Base-by-base conservation (phyloP, 1,140 invertebrate species). In the Drosophila pseudoananassae region DNA sequence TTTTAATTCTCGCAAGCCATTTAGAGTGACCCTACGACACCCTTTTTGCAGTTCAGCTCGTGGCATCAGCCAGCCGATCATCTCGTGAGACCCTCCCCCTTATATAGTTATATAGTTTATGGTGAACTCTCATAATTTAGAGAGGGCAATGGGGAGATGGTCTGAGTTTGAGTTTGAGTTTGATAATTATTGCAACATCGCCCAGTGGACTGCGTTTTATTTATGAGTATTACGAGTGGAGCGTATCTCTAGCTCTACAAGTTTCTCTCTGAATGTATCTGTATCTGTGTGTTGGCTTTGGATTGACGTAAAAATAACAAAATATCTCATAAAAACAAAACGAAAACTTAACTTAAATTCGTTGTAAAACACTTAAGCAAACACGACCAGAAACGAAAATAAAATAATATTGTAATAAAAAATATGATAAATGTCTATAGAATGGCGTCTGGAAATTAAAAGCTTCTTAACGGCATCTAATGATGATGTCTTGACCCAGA, bases 161-260 rank as follows among this genome's bases (percentile, higher is more conserved):
- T n/a, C n/a, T n/a, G n/a, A 3, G 3, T 17, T 20, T 9, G 20
- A 17, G n/a, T 40, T 63, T 27, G n/a, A 50, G 33, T 54, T 57
- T 66, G 72, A 81, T 81, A 81, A 81, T 73, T 81, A 73, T 81
- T 81, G 73, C 78, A 81, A 82, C 68, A 81, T 73, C 54, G 52
- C 27, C 17, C 17, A 57, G 61, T 80, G 66, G 70, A 70, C 76
- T 25, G 25, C 43, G 25, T 65, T 54, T 56, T 40, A 29, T 47
- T 15, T 61, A 47, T 45, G 31, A 58, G 17, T 20, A 8, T 23
- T 20, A 10, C 40, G 27, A 60, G 49, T 58, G 57, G 54, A 56
- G 33, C 57, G 57, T 52, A 51, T 52, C 31, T 69, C 36, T 69
- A 23, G 59, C 17, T 68, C 27, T 15, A 29, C 9, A 10, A 3